A percentile compares a stretch with the other conserved stretches of the same genome.
Conservation (phyloP, 1,140 invertebrate genomes). For the Samia ricini region DNA sequence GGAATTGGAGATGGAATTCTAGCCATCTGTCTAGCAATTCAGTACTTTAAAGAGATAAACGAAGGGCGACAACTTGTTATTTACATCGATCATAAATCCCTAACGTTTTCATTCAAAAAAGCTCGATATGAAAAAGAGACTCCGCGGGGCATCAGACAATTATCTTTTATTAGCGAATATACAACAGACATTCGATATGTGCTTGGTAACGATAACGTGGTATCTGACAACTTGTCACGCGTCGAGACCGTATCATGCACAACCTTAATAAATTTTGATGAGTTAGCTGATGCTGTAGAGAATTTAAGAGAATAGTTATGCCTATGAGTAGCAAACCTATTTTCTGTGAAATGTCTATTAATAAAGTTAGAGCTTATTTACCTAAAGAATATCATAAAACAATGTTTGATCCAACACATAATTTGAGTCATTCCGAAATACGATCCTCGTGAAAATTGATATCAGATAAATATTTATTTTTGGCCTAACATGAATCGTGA, state of each 20-base stretch:
- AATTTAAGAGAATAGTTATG: constrained; percentile 7
- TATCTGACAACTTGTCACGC: constrained; percentile 4
- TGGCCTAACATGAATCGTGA: constrained; percentile 27
- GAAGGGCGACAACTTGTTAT: constrained; percentile 10
- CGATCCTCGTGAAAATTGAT: constrained; percentile 7
- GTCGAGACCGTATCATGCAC: constrained; percentile 1
- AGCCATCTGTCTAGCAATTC: constrained; percentile 7
- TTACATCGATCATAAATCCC: constrained; percentile 11
- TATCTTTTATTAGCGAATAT: constrained; percentile 11
- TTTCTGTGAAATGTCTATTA: constrained; percentile 11
- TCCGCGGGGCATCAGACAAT: constrained; percentile 1
- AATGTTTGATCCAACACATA: constrained; percentile 7
- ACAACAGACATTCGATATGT: constrained; percentile 9
- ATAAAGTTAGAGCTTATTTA: constrained; percentile 5
- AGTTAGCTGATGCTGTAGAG: constrained; percentile 1
- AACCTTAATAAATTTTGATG: constrained; percentile 6
- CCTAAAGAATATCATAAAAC: constrained; percentile 3
- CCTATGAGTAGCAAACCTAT: constrained; percentile 6
- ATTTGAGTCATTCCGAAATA: constrained; percentile 14
- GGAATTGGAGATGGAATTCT: constrained; percentile 15
- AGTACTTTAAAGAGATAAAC: constrained; percentile 1
- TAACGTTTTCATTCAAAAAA: constrained; percentile 8
- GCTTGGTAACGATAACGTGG: neutral
- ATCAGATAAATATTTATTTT: constrained; percentile 11
- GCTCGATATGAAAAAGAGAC: neutral